A percentile compares a stretch with the other conserved stretches of the same genome.
These are phyloP conservation scores for Henricia sp. DNA, from an alignment of 53 echinoderm and acorn worm species.

Conservation along the genomic window DNA sequence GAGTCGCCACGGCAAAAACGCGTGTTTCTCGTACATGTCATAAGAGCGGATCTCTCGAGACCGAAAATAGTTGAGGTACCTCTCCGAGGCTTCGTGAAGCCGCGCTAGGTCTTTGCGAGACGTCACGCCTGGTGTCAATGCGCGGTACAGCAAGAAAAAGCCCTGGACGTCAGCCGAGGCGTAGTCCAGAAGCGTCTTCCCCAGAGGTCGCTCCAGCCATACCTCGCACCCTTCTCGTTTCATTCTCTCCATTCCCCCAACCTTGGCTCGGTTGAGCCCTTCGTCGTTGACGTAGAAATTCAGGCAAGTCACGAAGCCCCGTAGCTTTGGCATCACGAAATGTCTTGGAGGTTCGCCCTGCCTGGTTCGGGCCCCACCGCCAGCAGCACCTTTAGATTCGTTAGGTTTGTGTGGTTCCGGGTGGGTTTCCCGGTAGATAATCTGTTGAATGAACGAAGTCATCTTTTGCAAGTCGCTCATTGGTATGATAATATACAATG, in stretches of 20 bases:
- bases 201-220: conserved; percentile 17
- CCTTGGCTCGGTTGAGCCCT: conserved; percentile 2
- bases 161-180: conserved; percentile 32
- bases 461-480: too few relatives aligned
- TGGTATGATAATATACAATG: too few relatives aligned
- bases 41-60: conserved; percentile 3
- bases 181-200: neutral
- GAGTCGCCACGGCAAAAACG: conserved; percentile 31
- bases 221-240: neutral
- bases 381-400: too few relatives aligned
- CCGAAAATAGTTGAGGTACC: conserved; percentile 18
- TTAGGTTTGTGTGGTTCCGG: neutral
- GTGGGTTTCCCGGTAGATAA: conserved; percentile 2
- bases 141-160: neutral
- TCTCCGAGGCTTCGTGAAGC: neutral
- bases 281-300: conserved; percentile 31
- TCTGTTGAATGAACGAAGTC: too few relatives aligned
- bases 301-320: conserved; percentile 4
- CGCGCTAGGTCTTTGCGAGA: neutral
- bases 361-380: neutral
- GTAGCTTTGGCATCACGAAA: neutral
- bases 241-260: neutral
- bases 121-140: neutral
- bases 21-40: conserved; percentile 21
- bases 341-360: neutral